A percentile compares a stretch with the other conserved stretches of the same genome.
Evolutionary conservation across 2,888 invertebrate genomes (phyloP).

Genomic region (Matsumyia berberina): DNA sequence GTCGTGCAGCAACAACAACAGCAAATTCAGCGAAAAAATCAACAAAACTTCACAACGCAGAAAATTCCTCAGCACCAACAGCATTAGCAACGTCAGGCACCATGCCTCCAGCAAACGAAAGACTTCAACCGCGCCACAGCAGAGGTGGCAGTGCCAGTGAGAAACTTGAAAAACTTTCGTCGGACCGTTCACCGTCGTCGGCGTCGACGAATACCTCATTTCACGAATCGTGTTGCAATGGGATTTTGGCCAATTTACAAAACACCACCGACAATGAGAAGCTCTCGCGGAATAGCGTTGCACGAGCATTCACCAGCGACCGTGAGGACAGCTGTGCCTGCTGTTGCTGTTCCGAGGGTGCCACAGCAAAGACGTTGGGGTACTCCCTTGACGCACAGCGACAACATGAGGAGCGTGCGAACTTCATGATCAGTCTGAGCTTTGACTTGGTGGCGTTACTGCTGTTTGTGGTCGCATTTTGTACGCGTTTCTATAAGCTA

Average conservation of each 20-base stretch:
- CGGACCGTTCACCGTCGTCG: conserved; percentile 59
- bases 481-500: conserved; percentile 92
- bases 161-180: conserved; percentile 76
- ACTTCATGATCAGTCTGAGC: conserved; percentile 87
- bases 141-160: conserved; percentile 74
- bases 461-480: conserved; percentile 89
- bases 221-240: conserved; percentile 70
- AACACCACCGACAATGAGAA: conserved; percentile 74
- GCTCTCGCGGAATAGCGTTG: conserved; percentile 73
- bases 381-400: conserved; percentile 48
- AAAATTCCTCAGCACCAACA: conserved; percentile 54
- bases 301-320: conserved; percentile 68
- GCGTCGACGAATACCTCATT: conserved; percentile 64
- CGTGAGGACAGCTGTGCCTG: conserved; percentile 62
- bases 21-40: conserved; percentile 40
- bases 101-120: conserved; percentile 50
- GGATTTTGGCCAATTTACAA: conserved; percentile 66
- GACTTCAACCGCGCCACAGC: conserved; percentile 62
- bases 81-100: conserved; percentile 12
- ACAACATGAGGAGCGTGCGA: conserved; percentile 70
- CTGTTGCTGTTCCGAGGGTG: conserved; percentile 51
- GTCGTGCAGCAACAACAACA: conserved; percentile 50
- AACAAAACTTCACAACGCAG: conserved; percentile 47
- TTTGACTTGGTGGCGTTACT: conserved; percentile 90
- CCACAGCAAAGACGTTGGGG: conserved; percentile 10